Conservation (phyloP, 2,888 invertebrate species). For the Agrotis ipsilon region DNA sequence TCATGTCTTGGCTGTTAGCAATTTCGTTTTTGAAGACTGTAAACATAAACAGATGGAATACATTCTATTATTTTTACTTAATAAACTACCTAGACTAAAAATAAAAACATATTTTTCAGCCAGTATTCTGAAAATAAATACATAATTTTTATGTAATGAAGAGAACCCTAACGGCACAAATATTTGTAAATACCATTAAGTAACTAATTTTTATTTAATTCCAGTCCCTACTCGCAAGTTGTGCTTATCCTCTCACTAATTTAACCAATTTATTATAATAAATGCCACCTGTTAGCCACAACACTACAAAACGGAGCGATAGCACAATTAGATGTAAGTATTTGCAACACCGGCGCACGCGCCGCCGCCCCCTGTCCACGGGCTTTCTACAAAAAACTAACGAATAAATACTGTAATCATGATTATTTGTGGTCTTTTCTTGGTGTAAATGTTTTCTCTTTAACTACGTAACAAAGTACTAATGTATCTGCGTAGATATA, state of each 20-base stretch:
- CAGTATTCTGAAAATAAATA: not conserved
- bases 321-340: constrained; percentile 82
- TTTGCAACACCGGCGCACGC: constrained; percentile 77
- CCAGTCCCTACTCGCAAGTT: too few species aligned
- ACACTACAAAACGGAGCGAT: constrained; percentile 76
- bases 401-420: constrained; percentile 42
- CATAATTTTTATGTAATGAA: too few species aligned
- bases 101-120: not conserved
- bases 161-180: too few species aligned
- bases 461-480: not conserved
- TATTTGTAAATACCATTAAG: too few species aligned
- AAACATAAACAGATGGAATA: too few species aligned
- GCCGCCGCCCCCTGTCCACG: constrained; percentile 57
- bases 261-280: not conserved
- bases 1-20: not conserved
- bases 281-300: constrained; percentile 54
- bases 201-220: too few species aligned
- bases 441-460: constrained; percentile 10
- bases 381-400: constrained; percentile 53
- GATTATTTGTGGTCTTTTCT: constrained; percentile 28
- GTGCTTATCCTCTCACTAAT: not conserved
- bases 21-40: too few species aligned
- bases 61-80: too few species aligned
- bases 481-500: not conserved
- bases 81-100: too few species aligned